A percentile compares a stretch with the other conserved stretches of the same genome.
These are phyloP conservation scores for Coregonus suidteri DNA, from an alignment of 2,797 vertebrate genomes.

Conservation along the genomic window DNA sequence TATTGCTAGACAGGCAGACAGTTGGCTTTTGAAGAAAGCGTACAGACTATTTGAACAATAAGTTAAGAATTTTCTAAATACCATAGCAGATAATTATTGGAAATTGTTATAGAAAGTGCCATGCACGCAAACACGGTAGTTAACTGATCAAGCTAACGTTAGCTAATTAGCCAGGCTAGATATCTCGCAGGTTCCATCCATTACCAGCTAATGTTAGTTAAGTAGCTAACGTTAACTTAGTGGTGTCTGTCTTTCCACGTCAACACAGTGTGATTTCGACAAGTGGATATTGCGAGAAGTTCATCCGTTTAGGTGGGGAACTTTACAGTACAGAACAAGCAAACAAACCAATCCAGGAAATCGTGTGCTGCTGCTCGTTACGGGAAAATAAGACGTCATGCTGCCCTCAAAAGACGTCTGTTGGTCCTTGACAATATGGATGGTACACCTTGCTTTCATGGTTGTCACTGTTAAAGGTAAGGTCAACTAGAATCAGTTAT, in stretches of 20 bases:
- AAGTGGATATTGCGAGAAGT: not conserved
- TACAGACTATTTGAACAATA: no score
- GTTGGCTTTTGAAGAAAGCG: no score
- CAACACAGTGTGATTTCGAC: not conserved
- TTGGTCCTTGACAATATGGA: not conserved
- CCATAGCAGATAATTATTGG: no score
- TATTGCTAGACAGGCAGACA: no score
- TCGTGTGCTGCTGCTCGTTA: not conserved
- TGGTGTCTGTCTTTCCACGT: not conserved
- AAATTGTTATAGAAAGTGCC: no score
- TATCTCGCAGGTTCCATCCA: no score
- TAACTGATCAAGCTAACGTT: no score
- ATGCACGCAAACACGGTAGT: no score
- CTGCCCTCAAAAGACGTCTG: not conserved
- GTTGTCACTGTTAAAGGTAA: not conserved
- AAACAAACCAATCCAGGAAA: not conserved
- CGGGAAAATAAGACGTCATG: not conserved
- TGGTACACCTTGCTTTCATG: not conserved
- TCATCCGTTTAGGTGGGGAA: not conserved
- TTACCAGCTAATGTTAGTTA: no score
- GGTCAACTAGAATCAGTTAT: not conserved
- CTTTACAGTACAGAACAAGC: not conserved
- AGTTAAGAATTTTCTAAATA: no score
- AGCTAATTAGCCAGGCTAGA: no score
- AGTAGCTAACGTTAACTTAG: not conserved